Conservation (phyloP, 2,888 invertebrate species). For the Petrolisthes manimaculis region DNA sequence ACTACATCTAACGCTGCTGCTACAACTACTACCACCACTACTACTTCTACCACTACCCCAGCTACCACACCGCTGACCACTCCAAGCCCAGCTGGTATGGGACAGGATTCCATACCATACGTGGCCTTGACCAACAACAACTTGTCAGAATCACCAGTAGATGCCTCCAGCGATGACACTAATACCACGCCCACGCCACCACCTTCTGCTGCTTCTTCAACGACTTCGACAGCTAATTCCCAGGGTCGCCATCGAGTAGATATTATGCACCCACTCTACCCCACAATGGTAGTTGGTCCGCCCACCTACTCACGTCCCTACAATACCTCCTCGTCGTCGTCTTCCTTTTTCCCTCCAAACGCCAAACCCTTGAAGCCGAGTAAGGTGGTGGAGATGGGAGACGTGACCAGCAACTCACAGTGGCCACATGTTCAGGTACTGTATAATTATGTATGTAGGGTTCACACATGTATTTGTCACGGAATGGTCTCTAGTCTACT, state of each 20-base stretch:
- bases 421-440: constrained; percentile 20
- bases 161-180: not conserved
- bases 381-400: not conserved
- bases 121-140: constrained; percentile 21
- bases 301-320: constrained; percentile 1
- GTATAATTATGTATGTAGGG: too few relatives aligned
- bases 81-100: too few relatives aligned
- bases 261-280: constrained; percentile 44
- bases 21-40: not conserved
- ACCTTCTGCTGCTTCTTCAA: not conserved
- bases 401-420: constrained; percentile 8
- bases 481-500: too few relatives aligned
- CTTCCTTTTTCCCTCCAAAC: not conserved
- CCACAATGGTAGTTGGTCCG: constrained; percentile 10
- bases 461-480: too few relatives aligned
- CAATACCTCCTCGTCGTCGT: too few relatives aligned
- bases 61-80: not conserved
- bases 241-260: too few relatives aligned
- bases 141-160: not conserved
- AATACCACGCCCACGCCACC: not conserved
- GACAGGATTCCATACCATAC: constrained; percentile 19
- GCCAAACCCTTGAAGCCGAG: constrained; percentile 19
- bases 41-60: not conserved
- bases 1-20: not conserved
- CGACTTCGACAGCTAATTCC: constrained; percentile 18